Evolutionary conservation across 2,113 vertebrate species (phyloP), one percentile per base, ranked within the genome.

Genomic region (Willisornis vidua): DNA sequence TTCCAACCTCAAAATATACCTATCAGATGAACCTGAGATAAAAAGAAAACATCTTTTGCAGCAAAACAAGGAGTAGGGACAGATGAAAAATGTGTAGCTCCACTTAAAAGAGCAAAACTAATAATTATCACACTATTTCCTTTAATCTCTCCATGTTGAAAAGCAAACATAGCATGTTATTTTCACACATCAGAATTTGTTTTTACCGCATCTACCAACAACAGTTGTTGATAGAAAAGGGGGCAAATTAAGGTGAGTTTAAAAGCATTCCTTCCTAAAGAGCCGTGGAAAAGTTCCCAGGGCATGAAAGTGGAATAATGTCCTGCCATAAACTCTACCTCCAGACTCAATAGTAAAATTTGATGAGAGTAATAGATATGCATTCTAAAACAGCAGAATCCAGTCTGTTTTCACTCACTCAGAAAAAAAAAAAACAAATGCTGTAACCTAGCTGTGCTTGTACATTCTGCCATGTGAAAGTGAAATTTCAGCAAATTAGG

Each of bases 101-200:
- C 88, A 81, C 88, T 96, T 94, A 96, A 95, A 95, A 95, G 94
- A 97, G 84, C 68, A 96, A 97, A 96, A 93, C 94, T 94, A 95
- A 88, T 96, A 96, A 97, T 94, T 89, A 95, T 97, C 95, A 95
- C 91, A 80, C 81, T 70, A 70, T 57, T 89, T 84, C 72, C 93
- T 97, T 96, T 95, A 96, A 96, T 97, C 90, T 96, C 72, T 73
- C 86, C 46, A 29, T 91, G 94, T 85, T 96, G 88, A 96, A 95
- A 95, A 92, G 91, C 88, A 97, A 97, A 97, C 55, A 92, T 90
- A 96, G 86, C 84, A 61, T 93, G 93, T 95, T 97, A 88, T 97
- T 97, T 97, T 97, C 96, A 97, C 94, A 96, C 94, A 94, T 97
- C 70, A 93, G 86, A 95, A 91, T 96, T 91, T 93, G 86, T 93